Percentiles rank a stretch among this genome's conserved stretches.
These are phyloP conservation scores for Ochropleura plecta DNA, from an alignment of 2,888 invertebrate species.

Conservation along the genomic window DNA sequence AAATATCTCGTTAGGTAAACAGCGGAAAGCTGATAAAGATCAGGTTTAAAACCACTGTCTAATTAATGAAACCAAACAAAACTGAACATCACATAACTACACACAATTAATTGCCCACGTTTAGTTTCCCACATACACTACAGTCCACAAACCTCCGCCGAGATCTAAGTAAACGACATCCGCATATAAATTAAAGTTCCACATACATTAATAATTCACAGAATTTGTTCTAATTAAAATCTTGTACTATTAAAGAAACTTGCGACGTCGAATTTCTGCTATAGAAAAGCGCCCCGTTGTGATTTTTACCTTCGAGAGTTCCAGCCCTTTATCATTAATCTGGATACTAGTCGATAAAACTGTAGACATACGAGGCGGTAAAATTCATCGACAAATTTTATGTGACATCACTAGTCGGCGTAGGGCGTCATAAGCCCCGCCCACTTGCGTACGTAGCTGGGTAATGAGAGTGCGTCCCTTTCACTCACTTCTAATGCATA, in stretches of 20 bases:
- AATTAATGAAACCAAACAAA: conserved; percentile 47
- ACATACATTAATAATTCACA: conserved; percentile 53
- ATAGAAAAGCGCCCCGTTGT: conserved; percentile 81
- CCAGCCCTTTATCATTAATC: conserved; percentile 69
- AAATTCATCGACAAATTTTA: conserved; percentile 82
- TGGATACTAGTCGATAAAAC: conserved; percentile 78
- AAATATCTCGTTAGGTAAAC: conserved; percentile 21
- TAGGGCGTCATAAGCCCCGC: conserved; percentile 77
- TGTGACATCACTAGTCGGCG: conserved; percentile 81
- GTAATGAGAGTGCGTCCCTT: conserved; percentile 78
- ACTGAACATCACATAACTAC: conserved; percentile 36
- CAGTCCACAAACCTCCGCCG: conserved; percentile 31
- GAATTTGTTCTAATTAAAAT: conserved; percentile 80
- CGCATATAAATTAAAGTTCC: conserved; percentile 61
- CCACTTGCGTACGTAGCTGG: conserved; percentile 75
- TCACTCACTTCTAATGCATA: conserved; percentile 70
- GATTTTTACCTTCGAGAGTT: conserved; percentile 73
- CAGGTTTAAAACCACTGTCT: conserved; percentile 25
- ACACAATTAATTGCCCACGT: conserved; percentile 55
- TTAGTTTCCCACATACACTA: conserved; percentile 44
- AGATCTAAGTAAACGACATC: conserved; percentile 53
- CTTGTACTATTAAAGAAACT: conserved; percentile 79
- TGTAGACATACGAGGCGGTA: conserved; percentile 70
- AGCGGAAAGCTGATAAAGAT: conserved; percentile 39
- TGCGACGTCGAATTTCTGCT: conserved; percentile 70